Percentiles rank a stretch among this genome's conserved stretches.
phyloP scores from a whole-genome alignment of 2,797 vertebrate genomes.

The Mus caroli region DNA sequence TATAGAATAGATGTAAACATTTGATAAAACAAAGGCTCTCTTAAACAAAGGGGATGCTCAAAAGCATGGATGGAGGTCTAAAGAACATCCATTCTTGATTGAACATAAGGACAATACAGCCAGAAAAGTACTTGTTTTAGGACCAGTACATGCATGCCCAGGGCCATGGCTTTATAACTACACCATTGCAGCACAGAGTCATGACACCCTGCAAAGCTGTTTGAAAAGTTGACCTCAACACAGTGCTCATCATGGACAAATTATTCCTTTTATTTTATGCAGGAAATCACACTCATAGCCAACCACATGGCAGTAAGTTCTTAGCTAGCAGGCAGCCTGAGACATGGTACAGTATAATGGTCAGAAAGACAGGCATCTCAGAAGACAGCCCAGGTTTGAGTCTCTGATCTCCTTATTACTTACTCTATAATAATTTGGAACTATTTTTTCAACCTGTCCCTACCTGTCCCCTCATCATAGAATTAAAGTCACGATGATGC shows the following conservation, averaged over 20 bases:
- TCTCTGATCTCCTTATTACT: not conserved
- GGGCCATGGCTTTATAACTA: not conserved
- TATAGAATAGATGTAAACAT: not conserved
- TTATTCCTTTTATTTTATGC: not conserved
- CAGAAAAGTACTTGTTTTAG: not conserved
- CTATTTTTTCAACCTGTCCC: not conserved
- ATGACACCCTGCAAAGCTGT: not conserved
- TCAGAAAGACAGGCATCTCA: not conserved
- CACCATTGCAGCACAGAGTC: too few relatives aligned
- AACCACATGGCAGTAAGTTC: not conserved
- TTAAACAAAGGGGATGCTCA: not conserved
- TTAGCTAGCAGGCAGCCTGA: not conserved
- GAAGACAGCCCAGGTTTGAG: not conserved
- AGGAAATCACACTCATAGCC: not conserved
- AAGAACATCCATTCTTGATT: slow-evolving; percentile 11
- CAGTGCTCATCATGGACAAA: not conserved
- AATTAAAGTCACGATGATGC: not conserved
- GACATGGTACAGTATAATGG: not conserved
- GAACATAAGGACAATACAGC: not conserved
- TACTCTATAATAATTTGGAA: not conserved
- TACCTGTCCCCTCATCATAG: not conserved
- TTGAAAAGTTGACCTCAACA: not conserved
- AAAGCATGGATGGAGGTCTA: not conserved
- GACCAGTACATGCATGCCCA: not conserved
- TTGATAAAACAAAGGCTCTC: not conserved